A percentile compares a stretch with the other conserved stretches of the same genome.
These are phyloP conservation scores for Antedon bifida DNA, from an alignment of 35 echinoderm and acorn worm species.

Conservation along the genomic window DNA sequence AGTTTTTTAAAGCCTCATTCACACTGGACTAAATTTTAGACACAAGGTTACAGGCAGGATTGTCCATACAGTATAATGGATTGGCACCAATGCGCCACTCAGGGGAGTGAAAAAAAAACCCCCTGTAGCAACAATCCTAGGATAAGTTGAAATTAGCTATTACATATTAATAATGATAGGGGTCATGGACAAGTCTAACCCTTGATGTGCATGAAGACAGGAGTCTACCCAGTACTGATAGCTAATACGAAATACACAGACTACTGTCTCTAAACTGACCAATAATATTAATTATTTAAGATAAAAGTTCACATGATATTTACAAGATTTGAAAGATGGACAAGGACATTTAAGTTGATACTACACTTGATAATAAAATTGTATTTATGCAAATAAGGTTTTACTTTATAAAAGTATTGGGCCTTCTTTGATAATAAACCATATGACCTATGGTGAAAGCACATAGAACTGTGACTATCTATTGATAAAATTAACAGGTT, in stretches of 20 bases:
- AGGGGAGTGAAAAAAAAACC: neutral
- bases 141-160: neutral
- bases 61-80: neutral
- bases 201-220: neutral
- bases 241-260: neutral
- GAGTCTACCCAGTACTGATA: neutral
- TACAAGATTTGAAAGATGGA: neutral
- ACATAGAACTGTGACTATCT: too few relatives aligned
- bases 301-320: neutral
- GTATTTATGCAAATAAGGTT: too few relatives aligned
- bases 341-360: too few relatives aligned
- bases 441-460: too few relatives aligned
- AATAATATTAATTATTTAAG: neutral
- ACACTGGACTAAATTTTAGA: too few relatives aligned
- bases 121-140: neutral
- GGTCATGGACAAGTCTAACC: neutral
- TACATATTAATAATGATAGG: neutral
- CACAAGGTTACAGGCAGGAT: neutral
- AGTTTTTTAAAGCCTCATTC: too few relatives aligned
- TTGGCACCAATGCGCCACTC: neutral
- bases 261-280: neutral
- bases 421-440: too few relatives aligned
- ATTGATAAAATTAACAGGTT: too few relatives aligned
- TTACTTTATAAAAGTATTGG: too few relatives aligned
- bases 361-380: too few relatives aligned